A percentile compares a stretch with the other conserved stretches of the same genome.
phyloP scores from a whole-genome alignment of 1,140 invertebrate genomes.

The Globodera rostochiensis region DNA sequence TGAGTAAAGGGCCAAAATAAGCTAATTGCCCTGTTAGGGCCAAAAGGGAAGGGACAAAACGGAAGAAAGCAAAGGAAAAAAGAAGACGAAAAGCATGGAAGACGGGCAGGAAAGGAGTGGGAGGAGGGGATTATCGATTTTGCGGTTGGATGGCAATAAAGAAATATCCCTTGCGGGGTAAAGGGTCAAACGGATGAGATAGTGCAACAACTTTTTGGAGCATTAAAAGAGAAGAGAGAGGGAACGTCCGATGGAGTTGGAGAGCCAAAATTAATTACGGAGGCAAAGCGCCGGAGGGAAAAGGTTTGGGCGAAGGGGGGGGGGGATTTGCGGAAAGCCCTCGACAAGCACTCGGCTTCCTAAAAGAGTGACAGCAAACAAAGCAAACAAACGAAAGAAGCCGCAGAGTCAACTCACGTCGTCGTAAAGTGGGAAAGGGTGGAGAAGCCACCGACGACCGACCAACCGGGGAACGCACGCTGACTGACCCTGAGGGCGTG shows the following conservation, averaged over 20 bases:
- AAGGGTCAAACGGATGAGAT: not conserved
- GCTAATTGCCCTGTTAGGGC: not conserved
- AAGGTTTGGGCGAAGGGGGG: not conserved
- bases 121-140: slow-evolving; percentile 11
- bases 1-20: not conserved
- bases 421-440: slow-evolving; percentile 10
- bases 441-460: not conserved
- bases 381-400: not conserved
- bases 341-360: not conserved
- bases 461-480: not conserved
- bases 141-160: not conserved
- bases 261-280: slow-evolving; percentile 12
- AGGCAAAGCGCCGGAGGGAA: not conserved
- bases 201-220: not conserved
- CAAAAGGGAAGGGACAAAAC: not conserved
- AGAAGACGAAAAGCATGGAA: not conserved
- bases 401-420: not conserved
- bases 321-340: not conserved
- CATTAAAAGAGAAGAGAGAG: not conserved
- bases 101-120: not conserved
- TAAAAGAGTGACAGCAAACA: not conserved
- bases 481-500: too few relatives aligned
- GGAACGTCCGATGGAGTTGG: not conserved
- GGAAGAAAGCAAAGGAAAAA: not conserved
- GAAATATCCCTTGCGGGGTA: not conserved